Base-by-base conservation (phyloP, 1,140 invertebrate genomes). In the Bombus picipes region DNA sequence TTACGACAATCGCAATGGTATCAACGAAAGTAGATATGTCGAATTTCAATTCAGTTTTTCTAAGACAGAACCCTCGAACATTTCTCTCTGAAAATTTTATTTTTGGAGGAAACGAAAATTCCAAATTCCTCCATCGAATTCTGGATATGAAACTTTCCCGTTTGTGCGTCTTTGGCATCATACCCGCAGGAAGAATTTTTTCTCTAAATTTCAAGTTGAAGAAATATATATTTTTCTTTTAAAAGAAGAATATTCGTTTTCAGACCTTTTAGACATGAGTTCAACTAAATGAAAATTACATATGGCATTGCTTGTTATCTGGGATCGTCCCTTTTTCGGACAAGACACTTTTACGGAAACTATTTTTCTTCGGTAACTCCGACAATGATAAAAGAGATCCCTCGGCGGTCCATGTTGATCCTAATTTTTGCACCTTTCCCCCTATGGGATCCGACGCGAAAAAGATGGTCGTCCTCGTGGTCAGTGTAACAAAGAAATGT, bases 361-460 rank as follows among this genome's bases (percentile, higher is more conserved):
- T 89, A 94, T 94, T 88, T 93, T 93, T 94, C 92, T 93, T 93
- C 89, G 83, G 89, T 92, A 93, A 94, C 88, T 77, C 75, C 79
- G 93, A 94, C 93, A 94, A 93, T 94, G 94, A 94, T 89, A 87
- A 84, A 94, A 72, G 90, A 92, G 91, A 76, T 92, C 87, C 80
- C 82, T 74, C 83, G 83, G 32, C 87, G 91, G 89, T 83, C 80
- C 74, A 86, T 92, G 92, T 94, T 94, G 92, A 94, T 94, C 94
- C 94, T 93, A 93, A 94, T 94, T 93, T 92, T 82, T 91, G 83
- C 86, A 87, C 85, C 92, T 92, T 87, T 87, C 92, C 90, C 10
- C 92, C 77, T 70, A 79, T 41, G 87, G 91, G 89, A 43, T 47
- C n/a, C 12, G 59, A 41, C 39, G 65, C 74, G 43, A 74, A 78